Base-by-base conservation (phyloP, 64 coral and sea anemone genomes). In the Stichodactyla mertensii region DNA sequence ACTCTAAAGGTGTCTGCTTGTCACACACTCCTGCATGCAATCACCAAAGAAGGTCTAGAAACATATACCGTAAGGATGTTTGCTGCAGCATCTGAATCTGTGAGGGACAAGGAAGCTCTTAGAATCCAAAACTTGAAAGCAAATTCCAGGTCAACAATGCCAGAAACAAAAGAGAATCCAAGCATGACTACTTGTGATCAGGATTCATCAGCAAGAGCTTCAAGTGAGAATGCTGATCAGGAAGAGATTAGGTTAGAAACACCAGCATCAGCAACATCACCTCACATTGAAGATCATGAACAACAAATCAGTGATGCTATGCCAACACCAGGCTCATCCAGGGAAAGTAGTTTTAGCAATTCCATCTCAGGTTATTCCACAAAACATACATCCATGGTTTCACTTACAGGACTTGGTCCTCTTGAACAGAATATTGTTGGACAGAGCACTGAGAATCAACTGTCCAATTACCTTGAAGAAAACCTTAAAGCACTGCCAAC, bases 21-120 rank as follows among this genome's bases (percentile, higher is more conserved):
- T 55, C 86, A 84, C 61, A 87, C 55, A 69, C 88, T 96, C 52
- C 88, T 96, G 24, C 94, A 96, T 90, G 94, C 94, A 18, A 93
- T 96, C n/a, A 96, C 94, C 60, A 59, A 16, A 26, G 87, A 96
- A 20, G 94, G 94, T 3, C 61, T 96, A 36, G 94, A 96, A 60
- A 96, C 94, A 4, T 96, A 96, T 66, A 96, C 94, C 23, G 94
- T 96, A n/a, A 83, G 94, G 18, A 93, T 96, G 80, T 92, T 92
- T 86, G 94, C 94, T 7, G 94, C 94, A 0, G 94, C 94, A 51
- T 90, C 94, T 11, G 88, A 96, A 70, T 89, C 87, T 82, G 55
- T 96, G 11, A 58, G 85, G 56, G n/a, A 81, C 6, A 55, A 81
- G 54, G 53, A 81, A 81, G 15, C 78, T 81, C 16, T 53, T 0